phyloP scores from a whole-genome alignment of 2,113 vertebrate genomes.

The Varanus salvator region DNA sequence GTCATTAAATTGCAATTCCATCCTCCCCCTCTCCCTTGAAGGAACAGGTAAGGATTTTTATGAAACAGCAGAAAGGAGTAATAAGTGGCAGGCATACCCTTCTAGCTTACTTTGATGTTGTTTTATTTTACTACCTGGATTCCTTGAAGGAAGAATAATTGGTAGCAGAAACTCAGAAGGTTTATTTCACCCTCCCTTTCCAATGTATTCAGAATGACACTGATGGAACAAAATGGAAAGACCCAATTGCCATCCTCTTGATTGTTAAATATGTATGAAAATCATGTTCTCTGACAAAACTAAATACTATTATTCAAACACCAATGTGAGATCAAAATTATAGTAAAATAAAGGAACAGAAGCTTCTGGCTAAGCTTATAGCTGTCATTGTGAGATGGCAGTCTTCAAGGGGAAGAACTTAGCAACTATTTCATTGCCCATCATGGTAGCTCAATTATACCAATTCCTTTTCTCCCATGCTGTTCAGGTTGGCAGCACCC shows the following conservation, averaged over 20 bases:
- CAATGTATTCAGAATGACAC: constrained; percentile 26
- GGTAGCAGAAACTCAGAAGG: neutral
- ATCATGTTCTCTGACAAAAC: neutral
- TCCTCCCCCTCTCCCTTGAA: neutral
- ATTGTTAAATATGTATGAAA: constrained; percentile 1
- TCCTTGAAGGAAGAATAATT: constrained; percentile 34
- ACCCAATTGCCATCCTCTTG: neutral
- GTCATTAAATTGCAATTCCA: constrained; percentile 27
- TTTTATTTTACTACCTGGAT: neutral
- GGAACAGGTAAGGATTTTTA: constrained; percentile 40
- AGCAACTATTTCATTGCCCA: neutral
- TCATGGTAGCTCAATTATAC: neutral
- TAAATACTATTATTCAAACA: constrained; percentile 16
- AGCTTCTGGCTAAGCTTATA: constrained; percentile 7
- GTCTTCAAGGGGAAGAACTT: neutral
- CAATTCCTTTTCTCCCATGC: neutral
- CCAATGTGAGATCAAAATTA: neutral
- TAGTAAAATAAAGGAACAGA: neutral
- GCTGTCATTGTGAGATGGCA: neutral
- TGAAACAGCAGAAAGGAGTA: constrained; percentile 39
- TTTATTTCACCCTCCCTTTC: neutral
- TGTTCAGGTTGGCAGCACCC: neutral
- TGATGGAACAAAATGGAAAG: neutral
- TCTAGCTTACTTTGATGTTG: neutral
- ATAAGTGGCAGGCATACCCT: constrained; percentile 16